A percentile compares a stretch with the other conserved stretches of the same genome.
These are phyloP conservation scores for Thaleichthys pacificus DNA, from an alignment of 2,797 vertebrate species.

Conservation along the genomic window DNA sequence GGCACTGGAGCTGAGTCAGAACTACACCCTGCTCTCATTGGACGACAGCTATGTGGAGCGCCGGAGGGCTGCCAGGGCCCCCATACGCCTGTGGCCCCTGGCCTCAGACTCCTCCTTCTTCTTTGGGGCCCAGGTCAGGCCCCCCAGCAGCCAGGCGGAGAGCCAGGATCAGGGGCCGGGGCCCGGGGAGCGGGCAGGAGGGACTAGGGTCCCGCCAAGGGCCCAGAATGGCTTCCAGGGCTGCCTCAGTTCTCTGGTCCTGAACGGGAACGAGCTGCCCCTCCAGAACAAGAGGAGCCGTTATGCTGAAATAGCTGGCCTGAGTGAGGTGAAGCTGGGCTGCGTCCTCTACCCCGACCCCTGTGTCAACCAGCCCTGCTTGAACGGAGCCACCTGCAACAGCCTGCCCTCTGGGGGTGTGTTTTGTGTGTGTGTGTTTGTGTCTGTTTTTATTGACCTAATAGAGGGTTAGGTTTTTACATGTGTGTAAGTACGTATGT, in stretches of 20 bases:
- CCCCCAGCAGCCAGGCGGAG: slow-evolving; percentile 70
- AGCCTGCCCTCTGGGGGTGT: slow-evolving; percentile 86
- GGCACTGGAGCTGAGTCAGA: slow-evolving; percentile 87
- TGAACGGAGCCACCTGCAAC: slow-evolving; percentile 86
- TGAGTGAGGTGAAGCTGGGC: slow-evolving; percentile 86
- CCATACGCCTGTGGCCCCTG: slow-evolving; percentile 87
- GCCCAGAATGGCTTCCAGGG: slow-evolving; percentile 90
- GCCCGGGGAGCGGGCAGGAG: slow-evolving; percentile 71
- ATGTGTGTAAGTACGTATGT: not conserved
- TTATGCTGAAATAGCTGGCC: slow-evolving; percentile 86
- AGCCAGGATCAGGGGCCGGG: slow-evolving; percentile 70
- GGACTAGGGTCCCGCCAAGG: slow-evolving; percentile 72
- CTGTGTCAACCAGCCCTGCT: slow-evolving; percentile 85
- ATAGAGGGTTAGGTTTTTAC: not conserved
- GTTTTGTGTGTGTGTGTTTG: slow-evolving; percentile 29
- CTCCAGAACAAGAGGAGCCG: slow-evolving; percentile 86
- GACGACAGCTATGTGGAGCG: slow-evolving; percentile 85
- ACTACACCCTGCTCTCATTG: slow-evolving; percentile 89
- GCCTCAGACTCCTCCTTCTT: slow-evolving; percentile 85
- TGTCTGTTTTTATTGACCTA: not conserved
- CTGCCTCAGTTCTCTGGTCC: slow-evolving; percentile 87
- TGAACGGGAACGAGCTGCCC: slow-evolving; percentile 91
- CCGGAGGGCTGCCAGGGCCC: slow-evolving; percentile 84
- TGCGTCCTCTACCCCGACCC: slow-evolving; percentile 85
- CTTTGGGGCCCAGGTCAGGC: slow-evolving; percentile 87